These are phyloP conservation scores for Channa striata DNA, from an alignment of 2,797 vertebrate species.

Conservation along the genomic window DNA sequence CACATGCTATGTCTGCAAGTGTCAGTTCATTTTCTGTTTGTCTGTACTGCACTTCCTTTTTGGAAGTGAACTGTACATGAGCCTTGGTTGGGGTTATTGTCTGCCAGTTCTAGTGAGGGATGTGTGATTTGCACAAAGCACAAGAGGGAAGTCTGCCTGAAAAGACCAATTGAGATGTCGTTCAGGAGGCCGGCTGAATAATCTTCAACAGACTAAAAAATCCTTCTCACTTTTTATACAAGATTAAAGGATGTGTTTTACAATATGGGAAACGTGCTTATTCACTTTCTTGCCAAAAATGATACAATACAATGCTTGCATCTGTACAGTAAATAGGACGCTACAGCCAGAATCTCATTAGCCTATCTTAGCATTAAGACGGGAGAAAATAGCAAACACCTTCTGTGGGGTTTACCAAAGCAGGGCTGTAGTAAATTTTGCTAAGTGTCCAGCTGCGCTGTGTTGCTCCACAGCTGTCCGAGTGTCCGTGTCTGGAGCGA, in stretches of 20 bases:
- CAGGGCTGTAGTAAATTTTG: neutral
- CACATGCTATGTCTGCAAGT: neutral
- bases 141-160: constrained; percentile 13
- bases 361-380: constrained; percentile 8
- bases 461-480: neutral
- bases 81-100: neutral
- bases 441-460: neutral
- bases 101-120: neutral
- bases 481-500: neutral
- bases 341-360: neutral
- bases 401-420: neutral
- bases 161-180: constrained; percentile 15
- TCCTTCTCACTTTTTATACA: neutral
- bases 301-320: neutral
- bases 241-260: neutral
- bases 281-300: neutral
- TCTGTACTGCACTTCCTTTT: neutral
- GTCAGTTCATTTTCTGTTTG: neutral
- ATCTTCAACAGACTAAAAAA: constrained; percentile 7
- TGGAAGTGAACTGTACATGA: neutral
- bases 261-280: neutral
- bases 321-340: neutral
- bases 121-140: constrained; percentile 12
- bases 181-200: constrained; percentile 1
- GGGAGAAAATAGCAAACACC: too few species aligned